Base-by-base conservation (phyloP, 1,140 invertebrate species). In the Drosophila ambigua region DNA sequence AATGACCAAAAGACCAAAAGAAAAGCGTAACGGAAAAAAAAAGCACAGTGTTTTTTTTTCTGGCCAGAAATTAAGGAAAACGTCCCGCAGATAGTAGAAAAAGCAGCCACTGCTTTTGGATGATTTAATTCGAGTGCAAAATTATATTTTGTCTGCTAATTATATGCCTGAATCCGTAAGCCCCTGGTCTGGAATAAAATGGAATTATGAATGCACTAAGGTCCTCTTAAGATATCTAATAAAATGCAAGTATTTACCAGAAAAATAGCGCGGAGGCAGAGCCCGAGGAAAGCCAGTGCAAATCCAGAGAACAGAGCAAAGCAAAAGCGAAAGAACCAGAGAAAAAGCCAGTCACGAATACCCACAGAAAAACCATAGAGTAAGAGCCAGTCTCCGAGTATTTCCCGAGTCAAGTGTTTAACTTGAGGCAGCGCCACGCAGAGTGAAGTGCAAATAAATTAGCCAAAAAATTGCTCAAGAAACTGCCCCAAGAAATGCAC, bases 401-500 rank as follows among this genome's bases (percentile, higher is more conserved):
- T 46, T 28, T 43, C n/a, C 20, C 41, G 43, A 49, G 41, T 84
- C 20, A 74, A 72, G 64, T 77, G 74, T 54, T 85, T 78, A 51
- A 51, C 61, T 58, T 52, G 55, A 28, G 51, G 43, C 35, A 73
- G 57, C 44, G 58, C 48, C 48, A 41, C 67, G 61, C 43, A 71
- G 62, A 87, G 78, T 87, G 60, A 81, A 87, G 63, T 72, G 73
- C 78, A 88, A 87, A 88, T 79, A 85, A 85, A 85, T 82, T 78
- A 79, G 46, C 51, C 63, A 60, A 61, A 73, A 87, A 77, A 71
- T 77, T 51, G 50, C 54, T 43, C 64, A 67, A 69, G 69, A 75
- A 82, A 85, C 20, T 61, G 46, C 72, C 54, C 49, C 61, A 55
- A 58, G 58, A 83, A 84, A 67, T 78, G 61, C 74, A 54, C 68